phyloP scores from a whole-genome alignment of 2,113 vertebrate species.

The Carlito syrichta region DNA sequence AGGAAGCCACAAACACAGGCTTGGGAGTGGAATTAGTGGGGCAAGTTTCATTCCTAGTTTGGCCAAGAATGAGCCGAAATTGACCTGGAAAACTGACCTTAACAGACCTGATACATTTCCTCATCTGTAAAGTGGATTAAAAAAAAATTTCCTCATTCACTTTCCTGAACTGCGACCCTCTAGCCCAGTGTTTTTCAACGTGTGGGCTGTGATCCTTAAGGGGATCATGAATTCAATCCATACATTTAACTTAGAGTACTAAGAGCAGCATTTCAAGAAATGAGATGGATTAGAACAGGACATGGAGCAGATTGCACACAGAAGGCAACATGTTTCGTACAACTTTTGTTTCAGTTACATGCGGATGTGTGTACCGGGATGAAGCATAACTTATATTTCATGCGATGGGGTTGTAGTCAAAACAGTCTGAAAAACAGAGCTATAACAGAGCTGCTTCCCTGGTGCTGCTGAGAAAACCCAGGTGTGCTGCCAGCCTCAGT shows the following conservation, averaged over 20 bases:
- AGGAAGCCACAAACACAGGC: neutral
- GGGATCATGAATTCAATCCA: neutral
- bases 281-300: neutral
- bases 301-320: neutral
- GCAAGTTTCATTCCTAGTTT: neutral
- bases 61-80: neutral
- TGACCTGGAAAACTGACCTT: neutral
- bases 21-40: neutral
- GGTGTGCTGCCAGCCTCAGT: neutral
- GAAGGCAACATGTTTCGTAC: neutral
- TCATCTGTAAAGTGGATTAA: neutral
- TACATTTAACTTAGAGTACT: neutral
- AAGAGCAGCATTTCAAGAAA: neutral
- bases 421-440: neutral
- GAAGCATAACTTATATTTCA: neutral
- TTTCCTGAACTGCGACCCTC: neutral
- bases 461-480: neutral
- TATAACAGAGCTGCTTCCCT: fast-evolving
- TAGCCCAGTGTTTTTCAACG: neutral
- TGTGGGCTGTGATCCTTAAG: neutral
- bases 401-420: neutral
- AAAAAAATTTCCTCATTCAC: neutral
- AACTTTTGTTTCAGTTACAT: neutral
- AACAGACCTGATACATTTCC: neutral
- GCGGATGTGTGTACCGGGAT: neutral